Percentiles rank a stretch among this genome's conserved stretches.
Conservation (phyloP, 1,140 invertebrate species). For the Telenomus remus region DNA sequence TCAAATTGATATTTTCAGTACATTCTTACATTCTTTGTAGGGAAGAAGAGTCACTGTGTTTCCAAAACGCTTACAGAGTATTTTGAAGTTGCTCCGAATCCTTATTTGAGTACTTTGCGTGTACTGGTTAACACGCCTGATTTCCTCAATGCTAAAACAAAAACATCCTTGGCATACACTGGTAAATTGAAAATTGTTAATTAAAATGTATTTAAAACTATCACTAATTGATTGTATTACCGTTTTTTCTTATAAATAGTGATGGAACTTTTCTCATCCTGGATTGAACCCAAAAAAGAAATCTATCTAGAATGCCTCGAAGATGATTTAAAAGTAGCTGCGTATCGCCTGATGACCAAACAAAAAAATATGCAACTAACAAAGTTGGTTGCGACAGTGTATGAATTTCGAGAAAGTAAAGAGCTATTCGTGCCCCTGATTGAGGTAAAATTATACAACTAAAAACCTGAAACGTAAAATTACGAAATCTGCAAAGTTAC, state of each 20-base stretch:
- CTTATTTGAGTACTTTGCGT: slow-evolving; percentile 76
- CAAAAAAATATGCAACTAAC: slow-evolving; percentile 76
- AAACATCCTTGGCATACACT: slow-evolving; percentile 75
- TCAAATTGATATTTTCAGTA: slow-evolving; percentile 5
- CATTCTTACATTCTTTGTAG: slow-evolving; percentile 59
- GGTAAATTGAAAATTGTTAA: slow-evolving; percentile 57
- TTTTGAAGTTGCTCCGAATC: slow-evolving; percentile 75
- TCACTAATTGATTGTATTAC: too few species aligned
- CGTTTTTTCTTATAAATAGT: slow-evolving; percentile 68
- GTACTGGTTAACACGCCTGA: slow-evolving; percentile 78
- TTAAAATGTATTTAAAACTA: neutral
- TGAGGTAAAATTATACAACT: slow-evolving; percentile 48
- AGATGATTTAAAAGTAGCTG: slow-evolving; percentile 77
- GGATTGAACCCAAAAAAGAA: slow-evolving; percentile 67
- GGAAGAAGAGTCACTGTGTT: slow-evolving; percentile 76
- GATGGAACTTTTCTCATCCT: slow-evolving; percentile 78
- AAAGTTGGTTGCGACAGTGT: slow-evolving; percentile 76
- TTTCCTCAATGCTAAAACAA: slow-evolving; percentile 77
- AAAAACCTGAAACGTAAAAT: slow-evolving; percentile 5
- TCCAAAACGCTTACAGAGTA: slow-evolving; percentile 74
- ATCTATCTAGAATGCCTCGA: slow-evolving; percentile 70
- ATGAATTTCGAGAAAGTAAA: slow-evolving; percentile 75
- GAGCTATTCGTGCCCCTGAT: slow-evolving; percentile 76
- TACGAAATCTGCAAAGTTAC: neutral
- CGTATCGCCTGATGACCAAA: slow-evolving; percentile 77